phyloP scores from a whole-genome alignment of 1,140 invertebrate genomes.

The Drosophila santomea region DNA sequence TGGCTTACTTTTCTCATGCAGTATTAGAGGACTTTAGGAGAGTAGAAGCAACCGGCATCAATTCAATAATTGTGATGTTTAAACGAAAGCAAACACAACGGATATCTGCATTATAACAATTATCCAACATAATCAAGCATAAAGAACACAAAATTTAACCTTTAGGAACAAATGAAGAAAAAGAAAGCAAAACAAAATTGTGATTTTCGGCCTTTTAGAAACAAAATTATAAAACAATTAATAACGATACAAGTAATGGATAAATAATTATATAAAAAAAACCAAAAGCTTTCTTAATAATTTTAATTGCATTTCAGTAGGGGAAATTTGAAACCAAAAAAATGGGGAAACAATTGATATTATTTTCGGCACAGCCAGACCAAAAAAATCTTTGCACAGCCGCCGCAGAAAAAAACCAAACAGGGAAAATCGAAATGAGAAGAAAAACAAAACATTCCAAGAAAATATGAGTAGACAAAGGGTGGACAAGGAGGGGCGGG shows the following conservation, averaged over 20 bases:
- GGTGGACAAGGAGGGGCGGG: conserved; percentile 3
- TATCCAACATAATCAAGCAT: conserved; percentile 49
- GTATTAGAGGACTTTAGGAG: conserved; percentile 58
- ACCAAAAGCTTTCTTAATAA: conserved; percentile 59
- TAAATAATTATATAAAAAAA: conserved; percentile 45
- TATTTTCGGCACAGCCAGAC: conserved; percentile 36
- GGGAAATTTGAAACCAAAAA: conserved; percentile 2
- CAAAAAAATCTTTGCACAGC: conserved; percentile 34
- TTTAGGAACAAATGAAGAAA: conserved; percentile 79
- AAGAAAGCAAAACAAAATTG: conserved; percentile 84
- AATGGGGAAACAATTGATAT: conserved; percentile 10
- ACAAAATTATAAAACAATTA: conserved; percentile 76
- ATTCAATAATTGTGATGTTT: conserved; percentile 81
- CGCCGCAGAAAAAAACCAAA: conserved; percentile 29
- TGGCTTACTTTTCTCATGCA: conserved; percentile 74
- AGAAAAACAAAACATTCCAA: conserved; percentile 64
- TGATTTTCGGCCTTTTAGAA: conserved; percentile 85
- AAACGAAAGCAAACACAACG: conserved; percentile 28
- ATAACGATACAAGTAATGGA: conserved; percentile 44
- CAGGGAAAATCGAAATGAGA: conserved; percentile 29
- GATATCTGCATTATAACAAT: conserved; percentile 45
- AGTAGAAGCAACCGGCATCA: conserved; percentile 64
- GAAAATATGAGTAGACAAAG: conserved; percentile 32
- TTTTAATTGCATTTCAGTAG: conserved; percentile 54
- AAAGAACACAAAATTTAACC: conserved; percentile 71